A percentile compares a stretch with the other conserved stretches of the same genome.
phyloP scores from a whole-genome alignment of 1,140 invertebrate species.

The Microplitis demolitor region DNA sequence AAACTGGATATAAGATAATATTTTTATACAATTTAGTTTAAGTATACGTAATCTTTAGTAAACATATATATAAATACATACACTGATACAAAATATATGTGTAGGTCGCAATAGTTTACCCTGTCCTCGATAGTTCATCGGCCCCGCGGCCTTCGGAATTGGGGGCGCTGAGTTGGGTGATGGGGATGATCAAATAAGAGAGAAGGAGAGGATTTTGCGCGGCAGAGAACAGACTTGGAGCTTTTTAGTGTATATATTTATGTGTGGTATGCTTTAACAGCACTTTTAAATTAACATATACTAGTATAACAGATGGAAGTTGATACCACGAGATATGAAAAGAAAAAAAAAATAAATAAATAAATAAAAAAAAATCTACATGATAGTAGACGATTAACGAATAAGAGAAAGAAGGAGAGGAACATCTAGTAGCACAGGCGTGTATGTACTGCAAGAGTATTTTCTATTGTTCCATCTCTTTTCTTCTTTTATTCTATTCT shows the following conservation, averaged over 20 bases:
- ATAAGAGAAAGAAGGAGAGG: conserved; percentile 16
- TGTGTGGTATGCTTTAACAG: neutral
- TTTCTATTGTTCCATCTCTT: neutral
- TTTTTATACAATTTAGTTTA: neutral
- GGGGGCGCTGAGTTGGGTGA: conserved; percentile 36
- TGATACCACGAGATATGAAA: conserved; percentile 12
- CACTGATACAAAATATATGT: neutral
- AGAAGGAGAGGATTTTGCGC: neutral
- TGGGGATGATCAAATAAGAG: neutral
- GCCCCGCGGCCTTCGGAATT: conserved; percentile 57
- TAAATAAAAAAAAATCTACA: too few species aligned
- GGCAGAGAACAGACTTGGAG: neutral
- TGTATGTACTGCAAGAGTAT: conserved; percentile 9
- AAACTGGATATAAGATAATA: neutral
- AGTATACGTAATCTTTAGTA: neutral
- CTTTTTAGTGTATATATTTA: neutral
- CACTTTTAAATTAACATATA: neutral
- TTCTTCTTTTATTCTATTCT: conserved; percentile 3
- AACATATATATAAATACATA: conserved; percentile 8
- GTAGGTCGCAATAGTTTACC: conserved; percentile 51
- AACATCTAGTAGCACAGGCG: conserved; percentile 16
- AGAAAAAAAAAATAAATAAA: neutral
- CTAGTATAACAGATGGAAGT: neutral
- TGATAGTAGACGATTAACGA: neutral
- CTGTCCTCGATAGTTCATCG: conserved; percentile 60